phyloP scores from a whole-genome alignment of 2,113 vertebrate species.

The Poecilia latipinna region DNA sequence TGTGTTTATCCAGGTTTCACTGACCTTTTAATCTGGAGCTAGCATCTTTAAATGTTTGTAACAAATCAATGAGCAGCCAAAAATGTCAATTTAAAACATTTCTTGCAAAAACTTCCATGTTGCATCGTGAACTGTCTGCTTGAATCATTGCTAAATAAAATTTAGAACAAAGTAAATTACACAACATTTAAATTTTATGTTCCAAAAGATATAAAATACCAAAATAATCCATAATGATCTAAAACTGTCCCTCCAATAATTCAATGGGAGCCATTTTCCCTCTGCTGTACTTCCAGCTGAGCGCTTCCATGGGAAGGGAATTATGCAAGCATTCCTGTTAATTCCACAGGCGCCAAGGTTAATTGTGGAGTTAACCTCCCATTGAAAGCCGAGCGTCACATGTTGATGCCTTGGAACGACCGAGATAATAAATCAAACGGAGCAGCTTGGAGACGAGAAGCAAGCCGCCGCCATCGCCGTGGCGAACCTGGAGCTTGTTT shows the following conservation, averaged over 20 bases:
- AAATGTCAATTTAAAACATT: too few relatives aligned
- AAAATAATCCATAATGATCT: not conserved
- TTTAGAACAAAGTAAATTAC: too few relatives aligned
- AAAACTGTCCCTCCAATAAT: conserved; percentile 15
- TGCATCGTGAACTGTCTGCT: too few relatives aligned
- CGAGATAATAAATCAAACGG: conserved; percentile 53
- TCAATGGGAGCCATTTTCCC: conserved; percentile 34
- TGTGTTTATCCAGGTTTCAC: not conserved
- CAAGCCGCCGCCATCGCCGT: not conserved
- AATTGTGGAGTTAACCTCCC: conserved; percentile 34
- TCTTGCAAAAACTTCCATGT: too few relatives aligned
- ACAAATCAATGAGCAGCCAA: too few relatives aligned
- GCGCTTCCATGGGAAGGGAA: not conserved
- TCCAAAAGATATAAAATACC: not conserved
- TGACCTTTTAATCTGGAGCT: too few relatives aligned
- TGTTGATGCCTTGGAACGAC: conserved; percentile 45
- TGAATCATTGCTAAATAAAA: too few relatives aligned
- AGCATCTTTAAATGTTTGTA: too few relatives aligned
- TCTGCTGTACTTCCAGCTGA: conserved; percentile 29
- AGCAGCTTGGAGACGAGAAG: conserved; percentile 37
- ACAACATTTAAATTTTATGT: too few relatives aligned
- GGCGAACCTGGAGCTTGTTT: conserved; percentile 28
- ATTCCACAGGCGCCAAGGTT: conserved; percentile 37
- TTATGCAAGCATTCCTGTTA: conserved; percentile 47
- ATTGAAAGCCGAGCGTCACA: conserved; percentile 49